Evolutionary conservation across 2,797 vertebrate genomes (phyloP).

Genomic region (Ambastaia sidthimunki): DNA sequence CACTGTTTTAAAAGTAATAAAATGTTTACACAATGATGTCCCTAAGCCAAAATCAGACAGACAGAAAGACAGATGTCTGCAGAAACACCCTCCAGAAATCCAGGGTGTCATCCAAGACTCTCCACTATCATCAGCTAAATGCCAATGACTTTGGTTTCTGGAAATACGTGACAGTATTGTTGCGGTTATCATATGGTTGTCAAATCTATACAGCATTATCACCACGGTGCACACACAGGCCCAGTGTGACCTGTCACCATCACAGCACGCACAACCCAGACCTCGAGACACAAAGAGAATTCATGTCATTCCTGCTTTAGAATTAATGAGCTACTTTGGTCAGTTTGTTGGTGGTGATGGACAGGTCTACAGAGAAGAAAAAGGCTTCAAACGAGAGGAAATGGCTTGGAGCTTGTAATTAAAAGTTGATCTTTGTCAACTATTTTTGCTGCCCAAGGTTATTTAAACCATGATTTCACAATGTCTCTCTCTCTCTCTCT

Average conservation of each 20-base stretch:
- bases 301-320: constrained; percentile 4
- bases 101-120: too few species aligned
- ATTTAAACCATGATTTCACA: constrained; percentile 33
- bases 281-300: constrained; percentile 5
- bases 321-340: constrained; percentile 12
- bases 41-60: background rate
- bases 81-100: background rate
- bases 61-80: background rate
- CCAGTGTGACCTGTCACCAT: constrained; percentile 22
- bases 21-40: background rate
- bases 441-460: constrained; percentile 38
- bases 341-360: constrained; percentile 23
- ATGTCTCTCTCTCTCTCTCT: too few species aligned
- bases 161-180: background rate
- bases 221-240: background rate
- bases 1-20: background rate
- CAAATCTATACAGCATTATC: constrained; percentile 5
- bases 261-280: background rate
- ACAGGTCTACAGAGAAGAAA: constrained; percentile 15
- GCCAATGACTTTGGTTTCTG: background rate
- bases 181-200: background rate
- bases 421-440: constrained; percentile 14
- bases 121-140: background rate
- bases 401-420: constrained; percentile 32
- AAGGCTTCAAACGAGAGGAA: constrained; percentile 12